Base-by-base conservation (phyloP, 2,888 invertebrate genomes). In the Siphonodentalium dalli region DNA sequence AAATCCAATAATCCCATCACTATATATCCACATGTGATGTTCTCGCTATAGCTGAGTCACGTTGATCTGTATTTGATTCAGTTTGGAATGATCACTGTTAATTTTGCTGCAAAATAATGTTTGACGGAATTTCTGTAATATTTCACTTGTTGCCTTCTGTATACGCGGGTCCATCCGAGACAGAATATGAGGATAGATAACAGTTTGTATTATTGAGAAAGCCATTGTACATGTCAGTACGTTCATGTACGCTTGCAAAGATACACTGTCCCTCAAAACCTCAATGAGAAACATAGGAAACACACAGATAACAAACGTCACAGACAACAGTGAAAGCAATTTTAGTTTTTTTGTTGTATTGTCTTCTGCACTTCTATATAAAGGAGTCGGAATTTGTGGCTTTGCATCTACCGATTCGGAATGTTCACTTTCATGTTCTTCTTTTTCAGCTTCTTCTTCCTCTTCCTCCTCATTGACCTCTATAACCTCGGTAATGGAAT, bases 131-230 rank as follows among this genome's bases (percentile, higher is more conserved):
- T 42, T 21, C 18, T 23, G 44, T 41, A 61, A 58, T 21, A 64
- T 47, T 29, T 56, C 54, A 20, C 52, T 47, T 5, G 71, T 67
- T 3, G 71, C 68, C 28, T 64, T 61, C 58, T 71, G 66, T 18
- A 72, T 66, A 37, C 55, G 54, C 13, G 51, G 50, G 46, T 74
- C 74, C 49, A 69, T 69, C 54, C 71, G 72, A 35, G 70, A 68
- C 39, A 75, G 60, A 11, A 74, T 63, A 41, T 73, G 69, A 7
- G 75, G 75, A 41, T 69, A 74, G 37, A 73, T 69, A 58, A 74
- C 67, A 9, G 71, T 74, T 58, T 74, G 74, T 9, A 73, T 60
- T 26, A 65, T 55, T 8, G 72, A 69, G 24, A 75, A 58, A 29
- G 74, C 72, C 38, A 66, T 62, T 9, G 69, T 69, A 39, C 72